These are phyloP conservation scores for Ischnura elegans DNA, from an alignment of 2,888 invertebrate species.

Conservation along the genomic window DNA sequence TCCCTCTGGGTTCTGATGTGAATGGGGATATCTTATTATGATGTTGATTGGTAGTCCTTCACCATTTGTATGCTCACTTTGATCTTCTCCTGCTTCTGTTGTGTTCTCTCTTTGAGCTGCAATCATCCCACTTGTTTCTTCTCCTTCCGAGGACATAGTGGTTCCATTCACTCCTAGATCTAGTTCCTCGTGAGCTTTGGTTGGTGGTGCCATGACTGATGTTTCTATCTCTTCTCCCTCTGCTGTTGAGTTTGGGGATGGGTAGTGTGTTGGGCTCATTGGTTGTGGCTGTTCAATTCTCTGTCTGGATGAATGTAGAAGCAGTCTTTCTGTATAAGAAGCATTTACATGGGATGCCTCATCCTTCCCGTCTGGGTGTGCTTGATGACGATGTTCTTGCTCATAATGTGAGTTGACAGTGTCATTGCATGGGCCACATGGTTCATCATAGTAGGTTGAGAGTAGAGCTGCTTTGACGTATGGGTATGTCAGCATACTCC, in stretches of 20 bases:
- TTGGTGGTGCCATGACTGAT: constrained; percentile 59
- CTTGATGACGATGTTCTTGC: not conserved
- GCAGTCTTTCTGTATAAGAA: constrained; percentile 28
- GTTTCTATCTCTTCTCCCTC: constrained; percentile 23
- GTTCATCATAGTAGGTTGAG: constrained; percentile 76
- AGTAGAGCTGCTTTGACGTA: constrained; percentile 77
- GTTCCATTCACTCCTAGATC: not conserved
- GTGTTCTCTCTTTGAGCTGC: not conserved
- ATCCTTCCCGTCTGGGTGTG: not conserved
- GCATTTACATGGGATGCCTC: constrained; percentile 2
- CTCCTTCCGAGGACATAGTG: not conserved
- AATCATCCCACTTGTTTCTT: not conserved
- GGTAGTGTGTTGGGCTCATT: not conserved
- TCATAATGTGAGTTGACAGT: not conserved
- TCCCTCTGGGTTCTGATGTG: constrained; percentile 73
- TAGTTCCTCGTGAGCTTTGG: not conserved
- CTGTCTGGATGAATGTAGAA: not conserved
- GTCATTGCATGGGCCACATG: constrained; percentile 76
- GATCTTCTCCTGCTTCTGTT: not conserved
- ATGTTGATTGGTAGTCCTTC: constrained; percentile 73
- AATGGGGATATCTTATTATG: constrained; percentile 75
- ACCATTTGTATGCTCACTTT: not conserved
- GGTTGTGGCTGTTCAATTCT: not conserved
- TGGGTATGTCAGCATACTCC: constrained; percentile 76
- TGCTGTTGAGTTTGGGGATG: not conserved